phyloP scores from a whole-genome alignment of 2,888 invertebrate species.

The Amaurobius ferox region DNA sequence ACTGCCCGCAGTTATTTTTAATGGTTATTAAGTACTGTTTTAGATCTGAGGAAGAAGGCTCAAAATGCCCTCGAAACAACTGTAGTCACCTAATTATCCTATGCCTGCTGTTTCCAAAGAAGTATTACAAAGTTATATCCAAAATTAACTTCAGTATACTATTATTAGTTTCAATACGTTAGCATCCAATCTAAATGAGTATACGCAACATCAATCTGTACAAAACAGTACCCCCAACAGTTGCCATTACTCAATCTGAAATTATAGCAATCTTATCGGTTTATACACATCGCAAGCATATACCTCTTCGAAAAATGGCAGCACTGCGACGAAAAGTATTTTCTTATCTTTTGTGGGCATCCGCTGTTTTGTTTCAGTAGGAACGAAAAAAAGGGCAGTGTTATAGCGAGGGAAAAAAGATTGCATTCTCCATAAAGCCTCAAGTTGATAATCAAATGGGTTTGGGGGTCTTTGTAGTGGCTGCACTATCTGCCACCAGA shows the following conservation, averaged over 20 bases:
- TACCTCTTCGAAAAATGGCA: constrained; percentile 25
- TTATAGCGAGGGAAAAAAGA: constrained; percentile 22
- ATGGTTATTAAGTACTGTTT: no score
- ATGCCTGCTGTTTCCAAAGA: no score
- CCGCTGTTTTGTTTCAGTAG: not conserved
- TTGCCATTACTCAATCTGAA: constrained; percentile 33
- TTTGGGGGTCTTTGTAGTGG: constrained; percentile 55
- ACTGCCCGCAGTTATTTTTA: no score
- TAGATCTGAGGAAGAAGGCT: no score
- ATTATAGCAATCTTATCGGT: constrained; percentile 68
- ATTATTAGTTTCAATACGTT: no score
- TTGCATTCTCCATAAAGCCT: constrained; percentile 42
- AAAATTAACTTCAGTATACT: no score
- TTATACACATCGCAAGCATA: constrained; percentile 28
- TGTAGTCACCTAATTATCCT: no score
- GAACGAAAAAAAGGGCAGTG: not conserved
- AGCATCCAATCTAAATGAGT: no score
- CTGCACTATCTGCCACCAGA: constrained; percentile 26
- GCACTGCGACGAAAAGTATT: not conserved
- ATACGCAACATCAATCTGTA: no score
- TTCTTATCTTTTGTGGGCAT: constrained; percentile 41
- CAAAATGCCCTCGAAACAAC: no score
- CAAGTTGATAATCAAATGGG: constrained; percentile 56
- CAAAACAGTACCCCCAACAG: constrained; percentile 37
- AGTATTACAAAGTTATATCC: no score